Evolutionary conservation across 2,888 invertebrate species (phyloP).

Genomic region (Cryptus armator): DNA sequence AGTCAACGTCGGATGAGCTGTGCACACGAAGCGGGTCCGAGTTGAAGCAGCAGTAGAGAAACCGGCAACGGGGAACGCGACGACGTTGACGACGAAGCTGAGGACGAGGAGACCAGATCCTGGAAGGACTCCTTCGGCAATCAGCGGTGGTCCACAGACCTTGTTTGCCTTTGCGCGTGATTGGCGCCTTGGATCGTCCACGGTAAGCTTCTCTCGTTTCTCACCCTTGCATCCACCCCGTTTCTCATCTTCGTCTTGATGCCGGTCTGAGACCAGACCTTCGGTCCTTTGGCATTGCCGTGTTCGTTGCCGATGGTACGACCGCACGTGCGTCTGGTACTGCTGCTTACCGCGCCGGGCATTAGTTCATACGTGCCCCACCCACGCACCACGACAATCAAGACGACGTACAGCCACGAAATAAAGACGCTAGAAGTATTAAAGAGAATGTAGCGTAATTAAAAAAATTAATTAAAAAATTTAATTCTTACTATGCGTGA

Average conservation of each 20-base stretch:
- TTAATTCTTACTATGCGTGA: neutral
- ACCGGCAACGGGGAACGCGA: constrained; percentile 55
- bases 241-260: constrained; percentile 47
- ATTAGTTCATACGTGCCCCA: constrained; percentile 29
- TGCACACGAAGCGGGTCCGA: constrained; percentile 69
- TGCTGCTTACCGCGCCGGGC: constrained; percentile 30
- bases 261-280: constrained; percentile 19
- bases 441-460: neutral
- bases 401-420: constrained; percentile 18
- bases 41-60: constrained; percentile 53
- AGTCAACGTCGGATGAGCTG: constrained; percentile 76
- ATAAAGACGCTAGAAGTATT: neutral
- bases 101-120: constrained; percentile 54
- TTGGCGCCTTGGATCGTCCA: constrained; percentile 82
- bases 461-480: neutral
- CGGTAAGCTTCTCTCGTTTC: constrained; percentile 69
- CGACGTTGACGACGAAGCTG: constrained; percentile 43
- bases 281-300: neutral
- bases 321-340: constrained; percentile 60
- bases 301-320: constrained; percentile 21
- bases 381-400: constrained; percentile 57
- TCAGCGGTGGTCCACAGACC: constrained; percentile 82
- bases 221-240: constrained; percentile 25
- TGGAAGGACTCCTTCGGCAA: constrained; percentile 80
- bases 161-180: constrained; percentile 84